Evolutionary conservation across 1,140 invertebrate genomes (phyloP).

Genomic region (Cydia fagiglandana): DNA sequence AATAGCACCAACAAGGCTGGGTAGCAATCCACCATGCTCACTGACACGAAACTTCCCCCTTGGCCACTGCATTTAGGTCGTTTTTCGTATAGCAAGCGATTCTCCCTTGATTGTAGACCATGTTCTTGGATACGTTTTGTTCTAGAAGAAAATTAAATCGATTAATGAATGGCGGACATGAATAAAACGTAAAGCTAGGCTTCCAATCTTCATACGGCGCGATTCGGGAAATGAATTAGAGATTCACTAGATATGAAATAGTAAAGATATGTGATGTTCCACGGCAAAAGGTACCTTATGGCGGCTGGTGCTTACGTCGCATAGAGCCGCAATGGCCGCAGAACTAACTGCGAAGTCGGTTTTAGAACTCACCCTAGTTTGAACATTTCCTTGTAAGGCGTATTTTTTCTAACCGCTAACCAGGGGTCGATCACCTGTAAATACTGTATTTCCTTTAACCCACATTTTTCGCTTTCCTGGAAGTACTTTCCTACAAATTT

Average conservation of each 20-base stretch:
- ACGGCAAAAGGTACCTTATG: too few relatives aligned
- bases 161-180: neutral
- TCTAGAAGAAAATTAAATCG: conserved; percentile 57
- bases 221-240: too few relatives aligned
- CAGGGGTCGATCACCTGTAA: conserved; percentile 81
- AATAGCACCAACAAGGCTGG: conserved; percentile 71
- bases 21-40: conserved; percentile 80
- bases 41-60: conserved; percentile 79
- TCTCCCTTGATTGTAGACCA: conserved; percentile 81
- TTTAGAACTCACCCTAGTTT: conserved; percentile 79
- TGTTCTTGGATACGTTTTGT: conserved; percentile 81
- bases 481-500: conserved; percentile 83
- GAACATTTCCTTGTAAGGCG: conserved; percentile 82
- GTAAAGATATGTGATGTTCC: too few relatives aligned
- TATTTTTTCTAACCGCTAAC: conserved; percentile 80
- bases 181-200: neutral
- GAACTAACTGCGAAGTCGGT: neutral
- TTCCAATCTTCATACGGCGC: too few relatives aligned
- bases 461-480: conserved; percentile 84
- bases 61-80: conserved; percentile 80
- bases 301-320: too few relatives aligned
- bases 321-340: too few relatives aligned
- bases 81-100: conserved; percentile 80
- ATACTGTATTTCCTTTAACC: conserved; percentile 82
- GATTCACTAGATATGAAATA: too few relatives aligned